phyloP scores from a whole-genome alignment of 2,888 invertebrate genomes.

The Diaperis boleti region DNA sequence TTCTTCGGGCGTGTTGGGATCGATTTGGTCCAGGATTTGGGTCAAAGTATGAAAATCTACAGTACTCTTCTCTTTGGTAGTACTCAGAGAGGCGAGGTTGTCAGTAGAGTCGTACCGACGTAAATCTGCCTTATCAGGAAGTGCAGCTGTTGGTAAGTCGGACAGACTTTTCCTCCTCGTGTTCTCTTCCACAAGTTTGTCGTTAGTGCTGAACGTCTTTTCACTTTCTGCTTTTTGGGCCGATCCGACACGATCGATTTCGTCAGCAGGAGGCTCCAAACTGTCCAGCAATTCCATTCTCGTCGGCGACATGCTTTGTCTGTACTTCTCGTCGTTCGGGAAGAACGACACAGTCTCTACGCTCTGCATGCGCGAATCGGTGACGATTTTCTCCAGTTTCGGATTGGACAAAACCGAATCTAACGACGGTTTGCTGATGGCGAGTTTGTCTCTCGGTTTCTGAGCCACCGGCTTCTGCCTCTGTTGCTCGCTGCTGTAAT shows the following conservation, averaged over 20 bases:
- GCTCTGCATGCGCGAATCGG: slow-evolving; percentile 54
- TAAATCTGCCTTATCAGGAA: not conserved
- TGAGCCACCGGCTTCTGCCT: slow-evolving; percentile 57
- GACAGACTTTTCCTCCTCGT: slow-evolving; percentile 14
- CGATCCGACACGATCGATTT: not conserved
- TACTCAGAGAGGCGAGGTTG: not conserved
- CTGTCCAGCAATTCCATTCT: not conserved
- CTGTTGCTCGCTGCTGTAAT: slow-evolving; percentile 50
- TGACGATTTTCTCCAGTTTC: slow-evolving; percentile 57
- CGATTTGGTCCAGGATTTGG: slow-evolving; percentile 52
- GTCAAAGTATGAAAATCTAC: slow-evolving; percentile 53
- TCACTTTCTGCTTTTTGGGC: no score
- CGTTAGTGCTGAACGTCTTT: no score
- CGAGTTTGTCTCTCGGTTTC: slow-evolving; percentile 58
- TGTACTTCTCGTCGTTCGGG: slow-evolving; percentile 2
- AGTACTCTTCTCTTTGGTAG: slow-evolving; percentile 14
- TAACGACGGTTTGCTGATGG: slow-evolving; percentile 62
- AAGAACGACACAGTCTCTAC: slow-evolving; percentile 47
- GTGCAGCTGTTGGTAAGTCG: not conserved
- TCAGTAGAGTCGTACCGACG: slow-evolving; percentile 18
- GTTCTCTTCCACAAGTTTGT: not conserved
- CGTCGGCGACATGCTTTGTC: slow-evolving; percentile 1
- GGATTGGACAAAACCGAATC: slow-evolving; percentile 61
- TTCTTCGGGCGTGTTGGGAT: slow-evolving; percentile 49
- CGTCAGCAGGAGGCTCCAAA: not conserved